These are phyloP conservation scores for Polyergus mexicanus DNA, from an alignment of 1,140 invertebrate species.

Conservation along the genomic window DNA sequence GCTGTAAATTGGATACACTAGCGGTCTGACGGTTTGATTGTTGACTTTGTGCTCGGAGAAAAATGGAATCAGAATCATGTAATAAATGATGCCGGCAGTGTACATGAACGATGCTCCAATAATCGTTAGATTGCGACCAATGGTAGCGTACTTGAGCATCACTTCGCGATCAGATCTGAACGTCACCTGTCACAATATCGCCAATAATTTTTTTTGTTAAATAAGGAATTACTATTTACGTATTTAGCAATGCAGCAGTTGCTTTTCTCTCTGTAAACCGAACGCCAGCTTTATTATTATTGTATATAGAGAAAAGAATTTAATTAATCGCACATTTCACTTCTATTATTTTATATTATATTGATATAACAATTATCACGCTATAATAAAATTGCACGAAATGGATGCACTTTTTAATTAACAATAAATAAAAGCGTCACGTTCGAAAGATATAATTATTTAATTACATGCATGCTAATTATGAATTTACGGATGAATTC, in stretches of 20 bases:
- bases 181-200: slow-evolving; percentile 48
- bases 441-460: neutral
- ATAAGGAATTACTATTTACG: neutral
- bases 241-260: neutral
- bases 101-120: slow-evolving; percentile 67
- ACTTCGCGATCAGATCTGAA: slow-evolving; percentile 5
- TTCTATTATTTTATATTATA: neutral
- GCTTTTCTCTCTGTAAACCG: neutral
- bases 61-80: slow-evolving; percentile 19
- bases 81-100: slow-evolving; percentile 55
- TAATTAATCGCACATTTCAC: neutral
- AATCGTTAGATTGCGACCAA: slow-evolving; percentile 60
- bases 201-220: neutral
- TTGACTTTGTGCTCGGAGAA: slow-evolving; percentile 14
- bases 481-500: neutral
- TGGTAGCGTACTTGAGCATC: slow-evolving; percentile 66
- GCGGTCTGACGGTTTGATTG: slow-evolving; percentile 62
- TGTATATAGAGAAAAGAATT: neutral
- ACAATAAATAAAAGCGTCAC: neutral
- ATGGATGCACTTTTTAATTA: neutral
- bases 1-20: slow-evolving; percentile 70
- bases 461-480: too few relatives aligned
- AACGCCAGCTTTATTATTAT: neutral
- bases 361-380: neutral
- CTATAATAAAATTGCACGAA: neutral